phyloP scores from a whole-genome alignment of 2,888 invertebrate species.

The Diogma glabrata region DNA sequence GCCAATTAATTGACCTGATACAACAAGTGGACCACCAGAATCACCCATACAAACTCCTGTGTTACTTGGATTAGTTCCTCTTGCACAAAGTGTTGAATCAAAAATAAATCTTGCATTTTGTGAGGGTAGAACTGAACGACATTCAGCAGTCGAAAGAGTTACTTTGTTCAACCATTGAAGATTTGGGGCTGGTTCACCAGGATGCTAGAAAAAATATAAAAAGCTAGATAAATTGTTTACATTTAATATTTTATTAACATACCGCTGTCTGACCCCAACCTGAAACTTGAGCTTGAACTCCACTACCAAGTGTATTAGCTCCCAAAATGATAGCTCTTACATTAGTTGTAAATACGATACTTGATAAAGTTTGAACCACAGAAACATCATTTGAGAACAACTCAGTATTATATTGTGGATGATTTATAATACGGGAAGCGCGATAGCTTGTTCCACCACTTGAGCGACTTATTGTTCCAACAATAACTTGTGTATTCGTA shows the following conservation, averaged over 20 bases:
- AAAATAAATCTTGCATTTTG: constrained; percentile 6
- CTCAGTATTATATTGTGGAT: constrained; percentile 10
- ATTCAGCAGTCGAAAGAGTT: constrained; percentile 3
- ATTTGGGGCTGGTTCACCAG: neutral
- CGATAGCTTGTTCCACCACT: constrained; percentile 6
- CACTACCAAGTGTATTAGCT: neutral
- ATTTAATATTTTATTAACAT: no score
- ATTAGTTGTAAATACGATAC: constrained; percentile 3
- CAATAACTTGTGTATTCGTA: constrained; percentile 10
- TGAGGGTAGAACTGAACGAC: neutral
- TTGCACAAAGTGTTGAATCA: constrained; percentile 15
- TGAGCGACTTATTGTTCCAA: neutral
- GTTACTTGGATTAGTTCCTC: constrained; percentile 6
- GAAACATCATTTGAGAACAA: constrained; percentile 12
- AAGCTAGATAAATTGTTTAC: no score
- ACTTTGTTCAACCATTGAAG: constrained; percentile 7
- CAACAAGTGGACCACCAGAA: constrained; percentile 23
- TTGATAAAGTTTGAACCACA: constrained; percentile 4
- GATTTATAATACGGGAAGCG: constrained; percentile 12
- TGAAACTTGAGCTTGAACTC: neutral
- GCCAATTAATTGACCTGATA: neutral
- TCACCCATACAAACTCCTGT: constrained; percentile 17
- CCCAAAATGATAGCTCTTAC: constrained; percentile 7
- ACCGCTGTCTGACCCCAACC: constrained; percentile 12
- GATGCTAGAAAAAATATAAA: no score